phyloP scores from a whole-genome alignment of 2,888 invertebrate genomes.

The Prenolepis imparis region DNA sequence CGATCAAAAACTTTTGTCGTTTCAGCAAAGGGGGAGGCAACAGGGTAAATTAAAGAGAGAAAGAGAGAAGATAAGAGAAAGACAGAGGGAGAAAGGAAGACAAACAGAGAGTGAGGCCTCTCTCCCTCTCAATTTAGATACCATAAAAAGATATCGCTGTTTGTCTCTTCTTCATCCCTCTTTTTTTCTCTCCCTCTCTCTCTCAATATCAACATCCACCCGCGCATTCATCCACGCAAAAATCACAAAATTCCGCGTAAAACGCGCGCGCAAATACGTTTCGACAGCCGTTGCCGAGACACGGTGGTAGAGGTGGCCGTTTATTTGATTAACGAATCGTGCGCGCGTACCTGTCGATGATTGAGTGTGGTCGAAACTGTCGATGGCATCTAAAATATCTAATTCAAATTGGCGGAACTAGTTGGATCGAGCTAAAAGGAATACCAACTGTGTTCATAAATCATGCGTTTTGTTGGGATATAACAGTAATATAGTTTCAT shows the following conservation, averaged over 20 bases:
- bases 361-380: constrained; percentile 52
- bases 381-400: constrained; percentile 54
- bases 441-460: constrained; percentile 29
- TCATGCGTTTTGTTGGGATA: constrained; percentile 62
- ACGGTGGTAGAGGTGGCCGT: constrained; percentile 49
- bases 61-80: constrained; percentile 29
- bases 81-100: constrained; percentile 28
- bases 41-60: constrained; percentile 39
- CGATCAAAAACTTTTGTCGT: constrained; percentile 66
- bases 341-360: constrained; percentile 49
- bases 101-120: background rate
- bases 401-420: constrained; percentile 52
- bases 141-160: constrained; percentile 32
- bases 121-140: constrained; percentile 17
- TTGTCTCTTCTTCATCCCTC: constrained; percentile 3
- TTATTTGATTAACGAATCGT: constrained; percentile 57
- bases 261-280: constrained; percentile 61
- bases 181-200: constrained; percentile 31
- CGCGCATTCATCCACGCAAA: constrained; percentile 77
- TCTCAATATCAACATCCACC: constrained; percentile 71
- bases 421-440: constrained; percentile 57
- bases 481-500: constrained; percentile 42
- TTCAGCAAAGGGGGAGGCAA: constrained; percentile 26
- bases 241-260: constrained; percentile 73
- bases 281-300: constrained; percentile 49